Evolutionary conservation across 2,113 vertebrate genomes (phyloP), one percentile per base, ranked within the genome.

Genomic region (Pygathrix nemaeus): DNA sequence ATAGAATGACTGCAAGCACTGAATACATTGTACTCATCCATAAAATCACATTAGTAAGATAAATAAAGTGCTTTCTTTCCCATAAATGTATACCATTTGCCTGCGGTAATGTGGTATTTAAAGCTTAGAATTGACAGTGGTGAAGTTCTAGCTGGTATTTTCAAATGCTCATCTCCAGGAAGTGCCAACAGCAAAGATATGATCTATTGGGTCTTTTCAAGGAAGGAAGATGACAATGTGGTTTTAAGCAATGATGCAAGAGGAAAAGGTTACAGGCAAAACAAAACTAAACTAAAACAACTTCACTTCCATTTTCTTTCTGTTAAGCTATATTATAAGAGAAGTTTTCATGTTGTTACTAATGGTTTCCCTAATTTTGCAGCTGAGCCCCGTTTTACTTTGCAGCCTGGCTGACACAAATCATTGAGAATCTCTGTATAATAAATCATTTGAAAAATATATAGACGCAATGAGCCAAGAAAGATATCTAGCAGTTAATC

Each of bases 121-220:
- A 88, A 94, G 50, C 83, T 94, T 61, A 64, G 45, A 59, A 78
- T 20, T 78, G 79, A 93, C 75, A 81, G 82, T 20, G 23, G n/a
- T 96, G 68, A 96, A 59, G 52, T 93, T 97, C 78, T 92, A 20
- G 66, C 4, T 90, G 82, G 55, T 59, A 86, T 94, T 97, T 96
- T 94, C 89, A 93, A 86, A 87, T 32, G 55, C 11, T 92, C 57
- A 40, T 27, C 79, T 70, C 59, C 3, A 87, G 91, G 87, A 87
- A 93, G 40, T 89, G 55, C 27, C 75, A 72, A 80, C 61, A 83
- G 43, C 43, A 75, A 88, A 80, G 40, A 70, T 50, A 90, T 5
- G 30, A 95, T 79, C 73, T 32, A 2, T 55, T 80, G 61, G 20
- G 55, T 80, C 4, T 75, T 88, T 89, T 94, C 76, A 91, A 85